A percentile compares a stretch with the other conserved stretches of the same genome.
phyloP scores from a whole-genome alignment of 2,797 vertebrate genomes.

The Pelodytes ibericus region DNA sequence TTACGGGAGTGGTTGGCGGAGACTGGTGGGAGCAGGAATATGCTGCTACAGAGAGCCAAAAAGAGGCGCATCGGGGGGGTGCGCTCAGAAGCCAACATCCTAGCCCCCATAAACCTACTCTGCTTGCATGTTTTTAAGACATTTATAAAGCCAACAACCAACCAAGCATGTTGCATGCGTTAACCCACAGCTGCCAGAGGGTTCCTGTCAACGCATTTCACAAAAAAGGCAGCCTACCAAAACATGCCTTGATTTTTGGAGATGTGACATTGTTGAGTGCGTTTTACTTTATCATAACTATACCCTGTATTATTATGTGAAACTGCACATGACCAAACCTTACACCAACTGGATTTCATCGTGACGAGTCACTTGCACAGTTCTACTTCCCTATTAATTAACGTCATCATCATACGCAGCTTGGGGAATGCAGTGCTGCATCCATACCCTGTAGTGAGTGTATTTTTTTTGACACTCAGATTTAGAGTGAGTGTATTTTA shows the following conservation, averaged over 20 bases:
- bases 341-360: background rate
- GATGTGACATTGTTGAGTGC: constrained; percentile 15
- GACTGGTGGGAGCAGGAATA: background rate
- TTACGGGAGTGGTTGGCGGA: background rate
- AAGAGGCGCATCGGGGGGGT: background rate
- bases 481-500: background rate
- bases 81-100: background rate
- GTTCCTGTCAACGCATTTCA: background rate
- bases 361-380: background rate
- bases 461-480: background rate
- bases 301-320: background rate
- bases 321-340: constrained; percentile 8
- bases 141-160: background rate
- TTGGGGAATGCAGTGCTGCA: background rate
- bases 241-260: constrained; percentile 1
- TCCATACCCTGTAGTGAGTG: background rate
- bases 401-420: background rate
- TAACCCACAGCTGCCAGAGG: constrained; percentile 7
- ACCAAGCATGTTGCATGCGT: constrained; percentile 32
- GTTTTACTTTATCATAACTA: constrained; percentile 28
- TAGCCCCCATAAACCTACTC: background rate
- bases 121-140: constrained; percentile 23
- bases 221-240: background rate
- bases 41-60: background rate
- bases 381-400: background rate